Conservation (phyloP, 2,797 vertebrate species). For the Vultur gryphus region DNA sequence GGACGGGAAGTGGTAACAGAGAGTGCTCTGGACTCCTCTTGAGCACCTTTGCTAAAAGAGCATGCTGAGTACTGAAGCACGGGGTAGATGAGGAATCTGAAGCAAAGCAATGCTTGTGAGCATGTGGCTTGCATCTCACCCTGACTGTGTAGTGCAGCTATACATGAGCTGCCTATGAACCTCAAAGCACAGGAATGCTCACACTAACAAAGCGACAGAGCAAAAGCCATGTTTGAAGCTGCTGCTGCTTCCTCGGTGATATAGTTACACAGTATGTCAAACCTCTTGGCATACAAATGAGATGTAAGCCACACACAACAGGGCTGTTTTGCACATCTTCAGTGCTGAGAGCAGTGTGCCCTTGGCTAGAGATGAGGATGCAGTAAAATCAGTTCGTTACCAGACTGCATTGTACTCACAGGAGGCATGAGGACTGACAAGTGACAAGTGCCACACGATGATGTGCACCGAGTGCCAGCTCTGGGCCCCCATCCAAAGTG, state of each 20-base stretch:
- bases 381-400: not conserved
- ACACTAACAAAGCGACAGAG: not conserved
- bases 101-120: rapidly evolving
- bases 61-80: not conserved
- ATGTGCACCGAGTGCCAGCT: not conserved
- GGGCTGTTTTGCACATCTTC: not conserved
- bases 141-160: rapidly evolving
- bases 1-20: not conserved
- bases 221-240: not conserved
- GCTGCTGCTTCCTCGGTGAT: rapidly evolving
- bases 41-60: not conserved
- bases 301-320: not conserved
- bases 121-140: rapidly evolving
- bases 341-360: not conserved
- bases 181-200: not conserved
- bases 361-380: not conserved
- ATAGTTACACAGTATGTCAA: not conserved
- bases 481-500: not conserved
- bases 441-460: not conserved
- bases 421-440: not conserved
- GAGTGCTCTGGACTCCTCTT: not conserved
- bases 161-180: not conserved
- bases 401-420: not conserved
- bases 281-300: not conserved
- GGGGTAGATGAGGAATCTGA: not conserved